Conservation (phyloP, 1,140 invertebrate genomes). For the Cyclina sinensis region DNA sequence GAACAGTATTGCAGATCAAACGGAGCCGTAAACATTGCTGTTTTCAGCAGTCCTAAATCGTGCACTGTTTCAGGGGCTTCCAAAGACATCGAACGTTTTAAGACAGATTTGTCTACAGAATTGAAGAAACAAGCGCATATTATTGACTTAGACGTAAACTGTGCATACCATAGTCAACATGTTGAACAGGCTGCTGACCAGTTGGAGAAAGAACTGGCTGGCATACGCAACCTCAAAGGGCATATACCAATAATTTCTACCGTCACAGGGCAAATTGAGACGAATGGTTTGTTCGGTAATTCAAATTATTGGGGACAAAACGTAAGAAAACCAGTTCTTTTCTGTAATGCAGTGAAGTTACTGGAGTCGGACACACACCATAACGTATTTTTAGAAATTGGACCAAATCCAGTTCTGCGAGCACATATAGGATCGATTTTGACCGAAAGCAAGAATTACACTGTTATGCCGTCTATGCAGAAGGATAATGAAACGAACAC, state of each 20-base stretch:
- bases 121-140: slow-evolving; percentile 2
- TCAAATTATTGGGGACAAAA: slow-evolving; percentile 67
- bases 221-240: neutral
- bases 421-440: slow-evolving; percentile 62
- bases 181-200: slow-evolving; percentile 45
- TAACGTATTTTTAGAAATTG: slow-evolving; percentile 69
- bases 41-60: slow-evolving; percentile 63
- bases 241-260: slow-evolving; percentile 55
- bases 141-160: slow-evolving; percentile 34
- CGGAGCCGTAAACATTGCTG: slow-evolving; percentile 43
- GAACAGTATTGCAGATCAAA: slow-evolving; percentile 4
- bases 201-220: neutral
- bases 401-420: slow-evolving; percentile 64
- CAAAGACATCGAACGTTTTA: slow-evolving; percentile 39
- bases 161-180: slow-evolving; percentile 72
- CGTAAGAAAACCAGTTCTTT: slow-evolving; percentile 61
- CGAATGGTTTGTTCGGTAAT: neutral
- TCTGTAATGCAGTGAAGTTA: slow-evolving; percentile 52
- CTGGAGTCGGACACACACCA: neutral
- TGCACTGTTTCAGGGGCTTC: slow-evolving; percentile 68
- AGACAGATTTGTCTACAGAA: neutral
- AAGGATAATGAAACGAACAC: slow-evolving; percentile 39
- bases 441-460: neutral
- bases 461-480: slow-evolving; percentile 55
- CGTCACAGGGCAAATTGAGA: slow-evolving; percentile 44